Base-by-base conservation (phyloP, 1,140 invertebrate genomes). In the Drosophila punjabiensis region DNA sequence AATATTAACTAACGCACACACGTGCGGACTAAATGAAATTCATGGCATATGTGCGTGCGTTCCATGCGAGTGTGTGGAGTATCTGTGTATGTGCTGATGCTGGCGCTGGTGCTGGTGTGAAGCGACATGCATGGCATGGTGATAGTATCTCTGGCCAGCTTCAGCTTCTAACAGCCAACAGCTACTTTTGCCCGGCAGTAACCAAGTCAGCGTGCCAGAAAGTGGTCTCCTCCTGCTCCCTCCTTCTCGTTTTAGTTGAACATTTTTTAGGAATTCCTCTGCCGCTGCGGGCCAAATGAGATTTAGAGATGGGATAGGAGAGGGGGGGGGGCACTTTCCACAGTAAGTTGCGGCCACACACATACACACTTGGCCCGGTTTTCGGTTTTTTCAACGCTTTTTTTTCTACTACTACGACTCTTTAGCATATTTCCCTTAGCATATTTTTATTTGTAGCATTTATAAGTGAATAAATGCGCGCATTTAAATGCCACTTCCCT, bases 401-500 rank as follows among this genome's bases (percentile, higher is more conserved):
- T 39, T 28, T 66, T 55, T 45, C 35, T 69, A 45, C 77, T 47
- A 76, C 77, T 53, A 70, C 69, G 79, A 67, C 86, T 82, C 84
- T 90, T 90, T 90, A 89, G 82, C 86, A 89, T 87, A 88, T 74
- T 87, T 88, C 64, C 79, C 76, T 82, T 77, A 82, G 79, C 83
- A 87, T 90, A 91, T 90, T 90, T 90, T 90, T 89, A 80, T 90
- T 86, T 90, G 83, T 90, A 89, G 73, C 86, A 90, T 90, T 91
- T 86, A 86, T 90, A 90, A 91, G 86, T 90, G 86, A 90, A 90
- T 90, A 90, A 90, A 78, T 90, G 86, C 82, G 86, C 82, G 86
- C 79, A 90, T 90, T 90, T 91, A 90, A 90, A 90, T 90, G 82
- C 82, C 86, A 82, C 82, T 89, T 79, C 87, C 84, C 79, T 7